These are phyloP conservation scores for Epinotia nisella DNA, from an alignment of 2,888 invertebrate genomes.

Conservation along the genomic window DNA sequence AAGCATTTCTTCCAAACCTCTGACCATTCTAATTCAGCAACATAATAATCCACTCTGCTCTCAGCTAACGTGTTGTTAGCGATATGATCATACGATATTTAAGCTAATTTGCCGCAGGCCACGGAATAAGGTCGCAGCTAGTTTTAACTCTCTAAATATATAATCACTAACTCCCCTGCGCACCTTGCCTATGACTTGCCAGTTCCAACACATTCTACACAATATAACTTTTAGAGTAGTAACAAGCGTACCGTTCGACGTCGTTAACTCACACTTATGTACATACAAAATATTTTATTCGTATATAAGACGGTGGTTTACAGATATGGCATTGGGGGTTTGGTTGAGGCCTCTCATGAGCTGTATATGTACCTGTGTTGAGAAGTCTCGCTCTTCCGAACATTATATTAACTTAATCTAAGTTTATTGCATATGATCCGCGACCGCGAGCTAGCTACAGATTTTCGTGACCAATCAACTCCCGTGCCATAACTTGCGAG, in stretches of 20 bases:
- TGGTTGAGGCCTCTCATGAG: too few relatives aligned
- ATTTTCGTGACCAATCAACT: too few relatives aligned
- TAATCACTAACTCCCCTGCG: conserved; percentile 63
- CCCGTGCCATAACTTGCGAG: too few relatives aligned
- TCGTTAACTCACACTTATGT: background rate
- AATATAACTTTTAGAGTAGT: conserved; percentile 11
- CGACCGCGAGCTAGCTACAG: too few relatives aligned
- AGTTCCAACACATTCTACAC: conserved; percentile 30
- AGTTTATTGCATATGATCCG: too few relatives aligned
- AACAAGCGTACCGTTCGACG: background rate
- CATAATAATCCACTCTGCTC: conserved; percentile 41
- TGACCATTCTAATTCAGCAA: too few relatives aligned
- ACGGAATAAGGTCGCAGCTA: conserved; percentile 67
- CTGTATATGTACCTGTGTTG: too few relatives aligned
- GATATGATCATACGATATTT: conserved; percentile 59
- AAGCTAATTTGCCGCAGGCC: conserved; percentile 68
- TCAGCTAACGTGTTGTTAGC: conserved; percentile 73
- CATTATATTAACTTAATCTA: too few relatives aligned
- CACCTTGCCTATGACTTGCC: conserved; percentile 38
- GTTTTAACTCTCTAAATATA: conserved; percentile 72
- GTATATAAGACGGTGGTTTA: too few relatives aligned
- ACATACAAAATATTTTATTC: too few relatives aligned
- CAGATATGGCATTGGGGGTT: too few relatives aligned
- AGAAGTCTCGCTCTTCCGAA: too few relatives aligned
- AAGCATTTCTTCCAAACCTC: background rate